Evolutionary conservation across 2,888 invertebrate species (phyloP).

Genomic region (Sipunculus nudus): DNA sequence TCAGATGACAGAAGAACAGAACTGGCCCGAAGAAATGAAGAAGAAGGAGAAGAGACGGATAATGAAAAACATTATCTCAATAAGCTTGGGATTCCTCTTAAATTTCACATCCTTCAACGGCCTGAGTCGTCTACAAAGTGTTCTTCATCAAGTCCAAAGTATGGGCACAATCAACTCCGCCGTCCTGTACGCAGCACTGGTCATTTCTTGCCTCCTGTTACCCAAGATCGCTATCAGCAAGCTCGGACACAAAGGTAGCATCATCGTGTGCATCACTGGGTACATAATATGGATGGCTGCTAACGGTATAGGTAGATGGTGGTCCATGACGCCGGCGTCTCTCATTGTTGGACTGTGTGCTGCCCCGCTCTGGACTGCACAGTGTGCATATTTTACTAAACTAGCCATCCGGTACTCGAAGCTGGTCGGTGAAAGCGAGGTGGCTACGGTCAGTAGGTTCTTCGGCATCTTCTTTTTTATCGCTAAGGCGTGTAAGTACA

Average conservation of each 20-base stretch:
- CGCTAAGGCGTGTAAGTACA: conserved; percentile 93
- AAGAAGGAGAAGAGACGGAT: conserved; percentile 70
- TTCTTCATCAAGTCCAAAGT: conserved; percentile 88
- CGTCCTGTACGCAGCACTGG: conserved; percentile 90
- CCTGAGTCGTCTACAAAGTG: conserved; percentile 76
- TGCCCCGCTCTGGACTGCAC: conserved; percentile 98
- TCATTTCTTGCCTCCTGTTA: conserved; percentile 94
- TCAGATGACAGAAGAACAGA: no score
- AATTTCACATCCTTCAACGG: conserved; percentile 94
- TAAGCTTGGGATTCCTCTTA: conserved; percentile 93
- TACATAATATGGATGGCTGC: conserved; percentile 94
- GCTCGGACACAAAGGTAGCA: conserved; percentile 81
- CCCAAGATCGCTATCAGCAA: conserved; percentile 46
- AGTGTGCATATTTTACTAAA: conserved; percentile 90
- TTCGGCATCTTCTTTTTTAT: conserved; percentile 99
- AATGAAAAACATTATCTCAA: conserved; percentile 88
- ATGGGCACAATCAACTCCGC: conserved; percentile 89
- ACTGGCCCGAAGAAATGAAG: not conserved
- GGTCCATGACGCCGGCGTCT: conserved; percentile 80
- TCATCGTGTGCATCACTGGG: conserved; percentile 89
- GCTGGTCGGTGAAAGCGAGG: conserved; percentile 79
- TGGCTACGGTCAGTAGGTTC: conserved; percentile 94
- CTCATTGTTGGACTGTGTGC: conserved; percentile 94
- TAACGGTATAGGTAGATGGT: conserved; percentile 80
- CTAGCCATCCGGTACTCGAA: conserved; percentile 75